Base-by-base conservation (phyloP, 2,113 vertebrate species). In the Megaleporinus macrocephalus region DNA sequence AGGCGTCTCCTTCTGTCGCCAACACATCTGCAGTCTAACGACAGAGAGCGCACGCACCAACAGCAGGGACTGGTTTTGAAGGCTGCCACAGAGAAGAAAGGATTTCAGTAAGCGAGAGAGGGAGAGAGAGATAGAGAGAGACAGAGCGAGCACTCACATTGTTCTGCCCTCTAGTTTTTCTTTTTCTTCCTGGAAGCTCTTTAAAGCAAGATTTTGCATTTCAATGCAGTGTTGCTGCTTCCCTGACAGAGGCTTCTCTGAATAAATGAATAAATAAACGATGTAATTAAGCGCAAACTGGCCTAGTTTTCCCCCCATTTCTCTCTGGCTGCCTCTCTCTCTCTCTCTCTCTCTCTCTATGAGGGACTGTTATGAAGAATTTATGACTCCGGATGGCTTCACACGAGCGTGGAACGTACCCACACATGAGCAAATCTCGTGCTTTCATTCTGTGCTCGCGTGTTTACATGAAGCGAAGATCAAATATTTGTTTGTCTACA, bases 231-330 rank as follows among this genome's bases (percentile, higher is more conserved):
- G 51, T 78, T 86, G 81, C 85, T 89, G 89, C 89, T 89, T 88
- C 87, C 85, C 44, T 79, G 33, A 83, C 81, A 82, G 74, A 85
- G 74, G 70, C 79, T 85, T 84, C 81, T 84, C 89, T 91, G 93
- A 92, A 93, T 94, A 92, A 90, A 93, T 93, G 90, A 93, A 95
- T 93, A 95, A 90, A 92, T 91, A 90, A 91, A 84, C 77, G 49
- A 57, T 76, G 84, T 92, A 93, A 93, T 94, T 93, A 93, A 92
- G 89, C 89, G 87, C 85, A 92, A 91, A 90, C 89, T 88, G 90
- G 88, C 92, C 91, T 88, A 93, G 84, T 91, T 94, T n/a, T 85
- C 30, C 18, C 49, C 27, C 29, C n/a, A 44, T 81, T 81, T 29
- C 85, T 88, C 81, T 26, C 85, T 88, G 63, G 22, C 85, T 83